Evolutionary conservation across 2,113 vertebrate genomes (phyloP), one percentile per base, ranked within the genome.

Genomic region (Ivindomyrus marchei): DNA sequence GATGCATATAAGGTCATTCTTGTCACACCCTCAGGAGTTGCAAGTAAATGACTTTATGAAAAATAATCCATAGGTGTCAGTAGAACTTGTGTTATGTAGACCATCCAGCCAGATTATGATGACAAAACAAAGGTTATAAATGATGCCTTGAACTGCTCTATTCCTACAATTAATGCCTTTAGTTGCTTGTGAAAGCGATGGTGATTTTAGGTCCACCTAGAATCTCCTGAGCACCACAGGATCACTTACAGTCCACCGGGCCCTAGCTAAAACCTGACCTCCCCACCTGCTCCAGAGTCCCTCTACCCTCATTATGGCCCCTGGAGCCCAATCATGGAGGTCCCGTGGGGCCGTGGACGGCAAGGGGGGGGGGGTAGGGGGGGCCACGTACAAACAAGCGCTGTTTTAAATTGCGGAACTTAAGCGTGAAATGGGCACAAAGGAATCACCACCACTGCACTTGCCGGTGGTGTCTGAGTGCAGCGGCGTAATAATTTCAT

Each of bases 361-460:
- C 17, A 42, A 31, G 21, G 83, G 83, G 15, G 53, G 83, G 4
- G 42, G 42, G 45, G 19, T 2, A 42, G 19, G 27, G 19, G 70
- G 6, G 45, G 10, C 21, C 15, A 42, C 15, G 66, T 31, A 83
- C 66, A 56, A 84, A 70, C 19, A 49, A 88, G 52, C 24, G 86
- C 70, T 90, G 86, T 88, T 88, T 83, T 56, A 88, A 77, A 90
- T 80, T 88, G 90, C 7, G 70, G 86, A 88, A 88, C 50, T 88
- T 80, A 83, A 88, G 86, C 86, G 80, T 88, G 85, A 88, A 90
- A 88, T 62, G 66, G 86, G 49, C 89, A 84, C 77, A 10, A 31
- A 77, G 50, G 36, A 89, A 45, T 89, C 50, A 36, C 21, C 49
- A 19, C 47, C 8, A 19, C 36, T 4, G 74, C 42, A n/a, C 31